These are phyloP conservation scores for Guaruba guarouba DNA, from an alignment of 2,113 vertebrate genomes.

Conservation along the genomic window DNA sequence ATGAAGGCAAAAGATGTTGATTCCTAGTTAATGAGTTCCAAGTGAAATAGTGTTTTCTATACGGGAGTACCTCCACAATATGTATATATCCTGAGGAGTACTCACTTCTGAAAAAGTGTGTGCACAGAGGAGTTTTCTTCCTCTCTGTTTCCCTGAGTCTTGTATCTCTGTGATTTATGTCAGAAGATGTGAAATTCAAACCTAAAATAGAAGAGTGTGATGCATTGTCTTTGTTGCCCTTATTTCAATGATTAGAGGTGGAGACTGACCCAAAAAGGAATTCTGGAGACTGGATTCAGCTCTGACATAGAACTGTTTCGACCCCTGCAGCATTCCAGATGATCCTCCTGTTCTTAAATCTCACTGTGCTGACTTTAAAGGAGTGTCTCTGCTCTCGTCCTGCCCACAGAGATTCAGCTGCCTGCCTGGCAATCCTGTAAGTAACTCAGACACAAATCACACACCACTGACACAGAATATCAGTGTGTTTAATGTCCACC, in stretches of 20 bases:
- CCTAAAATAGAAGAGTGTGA: not conserved
- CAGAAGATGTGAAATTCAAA: not conserved
- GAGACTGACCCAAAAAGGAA: not conserved
- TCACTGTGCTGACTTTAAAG: not conserved
- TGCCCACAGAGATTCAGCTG: not conserved
- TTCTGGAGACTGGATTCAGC: not conserved
- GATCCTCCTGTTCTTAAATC: not conserved
- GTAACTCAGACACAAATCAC: not conserved
- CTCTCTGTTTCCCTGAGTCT: not conserved
- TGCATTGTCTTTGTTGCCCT: not conserved
- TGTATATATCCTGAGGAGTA: not conserved
- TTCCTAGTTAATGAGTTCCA: not conserved
- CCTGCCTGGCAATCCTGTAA: not conserved
- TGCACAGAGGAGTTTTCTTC: not conserved
- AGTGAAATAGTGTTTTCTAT: not conserved
- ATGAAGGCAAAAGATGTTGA: not conserved
- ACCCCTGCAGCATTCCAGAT: not conserved
- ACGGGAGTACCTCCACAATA: not conserved
- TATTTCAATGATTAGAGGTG: not conserved
- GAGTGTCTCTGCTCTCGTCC: not conserved
- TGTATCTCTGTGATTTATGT: not conserved
- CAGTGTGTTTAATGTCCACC: not conserved
- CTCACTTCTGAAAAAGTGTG: not conserved
- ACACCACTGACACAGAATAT: accelerated
- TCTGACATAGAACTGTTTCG: not conserved